Evolutionary conservation across 2,113 vertebrate species (phyloP).

Genomic region (Eretmodus cyanostictus): DNA sequence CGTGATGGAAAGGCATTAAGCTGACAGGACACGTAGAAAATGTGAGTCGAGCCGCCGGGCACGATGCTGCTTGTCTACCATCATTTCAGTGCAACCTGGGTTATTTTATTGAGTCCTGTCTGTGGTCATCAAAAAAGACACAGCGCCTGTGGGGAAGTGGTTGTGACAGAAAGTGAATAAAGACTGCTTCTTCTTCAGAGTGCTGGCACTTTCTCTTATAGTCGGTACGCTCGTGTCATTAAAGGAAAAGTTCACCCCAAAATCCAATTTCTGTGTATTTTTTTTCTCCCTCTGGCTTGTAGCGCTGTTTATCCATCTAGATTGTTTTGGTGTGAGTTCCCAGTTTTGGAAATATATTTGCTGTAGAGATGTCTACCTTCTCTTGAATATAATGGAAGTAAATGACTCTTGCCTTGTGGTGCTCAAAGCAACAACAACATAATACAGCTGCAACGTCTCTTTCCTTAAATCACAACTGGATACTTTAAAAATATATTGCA

Average conservation of each 20-base stretch:
- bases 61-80: constrained; percentile 24
- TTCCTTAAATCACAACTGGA: background rate
- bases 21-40: constrained; percentile 43
- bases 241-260: background rate
- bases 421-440: background rate
- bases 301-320: background rate
- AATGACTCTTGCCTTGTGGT: background rate
- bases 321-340: background rate
- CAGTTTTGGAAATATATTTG: background rate
- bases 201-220: background rate
- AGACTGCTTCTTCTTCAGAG: background rate
- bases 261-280: background rate
- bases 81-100: constrained; percentile 4
- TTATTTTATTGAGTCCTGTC: constrained; percentile 49
- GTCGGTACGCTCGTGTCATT: constrained; percentile 1
- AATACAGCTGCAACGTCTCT: background rate
- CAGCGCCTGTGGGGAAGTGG: background rate
- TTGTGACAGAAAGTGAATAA: constrained; percentile 27
- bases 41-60: constrained; percentile 35
- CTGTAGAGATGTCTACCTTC: background rate
- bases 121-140: constrained; percentile 15
- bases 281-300: background rate
- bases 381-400: background rate
- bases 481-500: background rate
- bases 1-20: constrained; percentile 61